Evolutionary conservation across 2,888 invertebrate species (phyloP).

Genomic region (Archaeoteleia sp.): DNA sequence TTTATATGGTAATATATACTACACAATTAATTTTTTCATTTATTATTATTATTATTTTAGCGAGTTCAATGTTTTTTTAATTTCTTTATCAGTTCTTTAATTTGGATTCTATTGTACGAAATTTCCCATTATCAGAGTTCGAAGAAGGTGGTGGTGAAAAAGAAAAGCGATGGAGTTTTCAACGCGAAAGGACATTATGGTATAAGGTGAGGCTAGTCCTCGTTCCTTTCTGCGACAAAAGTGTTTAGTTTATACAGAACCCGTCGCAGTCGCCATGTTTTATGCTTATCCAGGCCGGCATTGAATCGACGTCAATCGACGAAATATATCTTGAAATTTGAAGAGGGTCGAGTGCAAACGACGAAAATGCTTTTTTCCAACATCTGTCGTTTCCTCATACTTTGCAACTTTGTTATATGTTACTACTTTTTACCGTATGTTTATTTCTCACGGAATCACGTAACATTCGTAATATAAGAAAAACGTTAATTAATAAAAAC

Average conservation of each 20-base stretch:
- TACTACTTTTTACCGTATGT: not conserved
- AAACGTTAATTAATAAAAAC: too few species aligned
- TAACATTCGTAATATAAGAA: too few species aligned
- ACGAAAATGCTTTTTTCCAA: conserved; percentile 21
- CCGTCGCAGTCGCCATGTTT: conserved; percentile 51
- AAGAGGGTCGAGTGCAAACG: conserved; percentile 22
- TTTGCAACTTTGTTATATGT: conserved; percentile 12
- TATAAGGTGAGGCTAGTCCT: conserved; percentile 9
- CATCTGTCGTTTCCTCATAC: conserved; percentile 15
- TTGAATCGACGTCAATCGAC: conserved; percentile 53
- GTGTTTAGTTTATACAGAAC: conserved; percentile 31
- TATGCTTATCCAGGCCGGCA: conserved; percentile 60
- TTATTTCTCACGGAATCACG: too few species aligned
- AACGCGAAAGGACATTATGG: conserved; percentile 16
- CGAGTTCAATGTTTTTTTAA: too few species aligned
- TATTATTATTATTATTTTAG: too few species aligned
- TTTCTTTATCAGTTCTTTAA: too few species aligned
- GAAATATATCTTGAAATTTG: conserved; percentile 39
- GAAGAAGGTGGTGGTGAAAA: too few species aligned
- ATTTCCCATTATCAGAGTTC: too few species aligned
- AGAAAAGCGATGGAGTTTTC: conserved; percentile 1
- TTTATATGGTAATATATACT: too few species aligned
- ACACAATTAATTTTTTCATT: too few species aligned
- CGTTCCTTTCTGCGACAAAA: conserved; percentile 25
- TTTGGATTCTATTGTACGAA: too few species aligned